phyloP scores from a whole-genome alignment of 1,140 invertebrate species.

The Ceratina australensis region DNA sequence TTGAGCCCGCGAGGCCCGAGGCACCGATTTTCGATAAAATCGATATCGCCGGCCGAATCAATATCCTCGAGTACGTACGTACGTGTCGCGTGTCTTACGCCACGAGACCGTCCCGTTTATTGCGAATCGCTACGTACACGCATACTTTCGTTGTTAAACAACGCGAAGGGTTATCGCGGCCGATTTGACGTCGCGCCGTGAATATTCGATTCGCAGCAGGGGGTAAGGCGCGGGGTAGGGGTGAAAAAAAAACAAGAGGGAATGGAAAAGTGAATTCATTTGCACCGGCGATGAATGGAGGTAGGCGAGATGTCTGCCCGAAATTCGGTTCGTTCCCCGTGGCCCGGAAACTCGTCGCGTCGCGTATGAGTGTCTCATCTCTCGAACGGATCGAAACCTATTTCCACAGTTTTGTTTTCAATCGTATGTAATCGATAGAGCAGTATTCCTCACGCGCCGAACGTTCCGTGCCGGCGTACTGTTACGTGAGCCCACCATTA shows the following conservation, averaged over 20 bases:
- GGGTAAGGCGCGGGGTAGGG: too few relatives aligned
- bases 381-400: background rate
- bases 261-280: background rate
- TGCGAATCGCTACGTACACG: background rate
- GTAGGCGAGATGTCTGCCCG: background rate
- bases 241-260: too few relatives aligned
- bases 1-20: background rate
- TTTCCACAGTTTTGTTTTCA: background rate
- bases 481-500: background rate
- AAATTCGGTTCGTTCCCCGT: background rate
- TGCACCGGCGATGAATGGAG: background rate
- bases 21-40: constrained; percentile 23
- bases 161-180: background rate
- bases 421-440: constrained; percentile 4
- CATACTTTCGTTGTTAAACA: background rate
- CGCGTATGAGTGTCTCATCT: background rate
- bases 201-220: background rate
- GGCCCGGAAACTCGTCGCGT: background rate
- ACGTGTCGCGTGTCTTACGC: background rate
- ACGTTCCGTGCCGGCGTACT: background rate
- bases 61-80: background rate
- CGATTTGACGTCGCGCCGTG: background rate
- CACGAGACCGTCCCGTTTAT: background rate
- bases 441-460: background rate
- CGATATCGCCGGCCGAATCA: constrained; percentile 5